Base-by-base conservation (phyloP, 2,797 vertebrate genomes). In the Acridotheres tristis region DNA sequence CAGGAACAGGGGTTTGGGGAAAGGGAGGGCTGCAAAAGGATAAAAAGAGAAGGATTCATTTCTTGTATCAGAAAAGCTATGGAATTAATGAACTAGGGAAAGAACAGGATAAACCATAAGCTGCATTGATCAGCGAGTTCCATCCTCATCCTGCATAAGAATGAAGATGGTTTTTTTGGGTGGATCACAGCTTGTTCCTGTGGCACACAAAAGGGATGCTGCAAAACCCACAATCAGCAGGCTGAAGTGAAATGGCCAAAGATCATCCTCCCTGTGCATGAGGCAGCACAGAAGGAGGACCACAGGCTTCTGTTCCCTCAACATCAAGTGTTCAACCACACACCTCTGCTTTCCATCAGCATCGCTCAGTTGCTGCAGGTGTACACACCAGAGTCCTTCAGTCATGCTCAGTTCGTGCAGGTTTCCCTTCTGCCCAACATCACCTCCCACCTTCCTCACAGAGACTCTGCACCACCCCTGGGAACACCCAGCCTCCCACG, bases 1-100 rank as follows among this genome's bases (percentile, higher is more conserved):
- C 97, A 94, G 96, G 89, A 95, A 96, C 93, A 30, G 97, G 95
- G 23, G 97, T 97, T 85, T 97, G 97, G 43, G 94, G 85, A 90
- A 96, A 98, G 26, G 96, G 91, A 54, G 97, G 97, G 78, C 97
- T 98, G 92, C 23, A 89, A 72, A 89, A 26, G 26, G 32, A 92
- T 69, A 43, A 36, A 32, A 63, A 63, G 54, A n/a, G 13, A 29
- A 26, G 0, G 0, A 54, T 23, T 40, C 0, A 45, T 16, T 61
- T 67, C 26, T 88, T 66, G 34, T 32, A 63, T 40, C 16, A 68
- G 54, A 71, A 72, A 38, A 10, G 16, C n/a, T 48, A 32, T 54
- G 27, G 27, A 73, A 73, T 25, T 78, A n/a, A 90, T 22, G 54
- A 7, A 38, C 7, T 9, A 23, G 29, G 7, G 21, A 59, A 94